Base-by-base conservation (phyloP, 2,113 vertebrate genomes). In the Ivindomyrus marchei region DNA sequence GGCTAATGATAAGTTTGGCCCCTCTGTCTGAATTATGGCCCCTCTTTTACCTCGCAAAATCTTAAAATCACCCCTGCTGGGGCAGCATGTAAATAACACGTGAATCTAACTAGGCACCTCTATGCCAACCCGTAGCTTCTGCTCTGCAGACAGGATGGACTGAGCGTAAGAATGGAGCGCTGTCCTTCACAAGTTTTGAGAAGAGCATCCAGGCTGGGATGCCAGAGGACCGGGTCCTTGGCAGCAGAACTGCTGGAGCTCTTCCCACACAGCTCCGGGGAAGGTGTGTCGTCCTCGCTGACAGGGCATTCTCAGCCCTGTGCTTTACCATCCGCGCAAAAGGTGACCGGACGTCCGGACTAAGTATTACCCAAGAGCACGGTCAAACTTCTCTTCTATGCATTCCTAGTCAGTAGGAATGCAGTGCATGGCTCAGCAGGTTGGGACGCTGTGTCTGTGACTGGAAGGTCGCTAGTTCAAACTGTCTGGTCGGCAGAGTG, bases 151-250 rank as follows among this genome's bases (percentile, higher is more conserved):
- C 27, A 4, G 62, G 62, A 80, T 6, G 5, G 36, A 80, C 74
- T 8, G 36, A 46, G 42, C 24, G 8, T 46, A 47, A 88, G 50
- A 36, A 46, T 49, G 49, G 4, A 88, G 50, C 1, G 31, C 36
- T 45, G 89, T 89, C 89, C 52, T 56, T 58, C 52, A 58, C 77
- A 58, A 39, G 36, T 11, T 36, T 19, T 42, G 10, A n/a, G 46
- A 42, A 52, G 24, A 66, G 10, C 31, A 45, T 50, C 89, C 80
- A 85, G 36, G 19, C 53, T 7, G 4, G 21, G 11, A 85, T 85
- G 50, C 80, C 88, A 89, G 77, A 52, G 62, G 88, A 89, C n/a
- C n/a, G 5, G 58, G 39, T 50, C 58, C 27, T 45, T 88, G 42
- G 88, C 58, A 74, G 42, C 11, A 19, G 24, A 70, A 45, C 21